Evolutionary conservation across 2,888 invertebrate species (phyloP).

Genomic region (Tinea pellionella): DNA sequence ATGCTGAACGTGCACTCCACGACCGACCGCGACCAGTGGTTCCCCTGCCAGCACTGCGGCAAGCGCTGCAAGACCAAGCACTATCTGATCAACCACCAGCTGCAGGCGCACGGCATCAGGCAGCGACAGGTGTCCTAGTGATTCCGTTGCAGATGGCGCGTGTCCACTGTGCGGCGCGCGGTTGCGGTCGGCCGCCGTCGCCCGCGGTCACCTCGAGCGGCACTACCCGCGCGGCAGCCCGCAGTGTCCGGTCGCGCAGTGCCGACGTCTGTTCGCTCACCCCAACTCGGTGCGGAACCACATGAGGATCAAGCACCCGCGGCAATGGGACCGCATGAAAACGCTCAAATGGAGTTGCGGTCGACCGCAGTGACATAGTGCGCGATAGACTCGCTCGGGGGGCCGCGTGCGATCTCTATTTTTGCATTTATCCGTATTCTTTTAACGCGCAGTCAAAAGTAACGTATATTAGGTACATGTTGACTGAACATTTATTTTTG

Average conservation of each 20-base stretch:
- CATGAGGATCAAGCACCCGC: conserved; percentile 85
- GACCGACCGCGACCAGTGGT: conserved; percentile 77
- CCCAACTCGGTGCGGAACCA: conserved; percentile 90
- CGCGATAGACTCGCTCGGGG: not conserved
- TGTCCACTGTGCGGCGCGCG: conserved; percentile 81
- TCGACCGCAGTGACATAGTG: conserved; percentile 46
- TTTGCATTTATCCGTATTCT: not conserved
- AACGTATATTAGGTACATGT: conserved; percentile 26
- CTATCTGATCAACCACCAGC: conserved; percentile 81
- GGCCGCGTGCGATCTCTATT: not conserved
- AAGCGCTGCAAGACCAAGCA: conserved; percentile 82
- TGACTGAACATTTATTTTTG: conserved; percentile 69
- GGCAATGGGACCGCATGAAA: conserved; percentile 87
- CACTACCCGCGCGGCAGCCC: conserved; percentile 89
- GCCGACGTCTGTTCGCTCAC: conserved; percentile 81
- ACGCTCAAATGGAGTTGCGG: conserved; percentile 79
- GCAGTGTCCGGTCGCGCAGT: conserved; percentile 81
- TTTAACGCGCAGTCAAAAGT: conserved; percentile 14
- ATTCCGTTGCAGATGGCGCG: conserved; percentile 27
- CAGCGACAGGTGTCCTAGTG: conserved; percentile 72
- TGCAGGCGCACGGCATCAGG: conserved; percentile 79
- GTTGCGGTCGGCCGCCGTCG: conserved; percentile 73
- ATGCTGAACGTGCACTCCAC: conserved; percentile 81
- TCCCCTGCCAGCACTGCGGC: conserved; percentile 78
- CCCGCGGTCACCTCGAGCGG: conserved; percentile 81